These are phyloP conservation scores for Acanthurus leucopareius DNA, from an alignment of 2,797 vertebrate genomes.

Conservation along the genomic window DNA sequence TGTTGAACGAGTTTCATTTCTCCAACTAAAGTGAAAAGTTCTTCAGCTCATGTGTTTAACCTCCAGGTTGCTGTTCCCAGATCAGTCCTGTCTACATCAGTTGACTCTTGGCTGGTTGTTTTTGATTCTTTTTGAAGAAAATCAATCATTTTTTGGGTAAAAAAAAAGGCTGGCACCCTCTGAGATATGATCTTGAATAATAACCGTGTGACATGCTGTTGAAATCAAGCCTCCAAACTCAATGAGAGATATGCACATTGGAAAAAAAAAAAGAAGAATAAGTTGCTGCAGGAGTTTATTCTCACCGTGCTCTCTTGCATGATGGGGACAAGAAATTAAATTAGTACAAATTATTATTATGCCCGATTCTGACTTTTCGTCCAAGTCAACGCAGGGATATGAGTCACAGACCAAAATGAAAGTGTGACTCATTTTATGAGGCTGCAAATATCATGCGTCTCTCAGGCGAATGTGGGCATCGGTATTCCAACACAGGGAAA, in stretches of 20 bases:
- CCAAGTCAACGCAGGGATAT: constrained; percentile 25
- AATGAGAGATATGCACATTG: constrained; percentile 1
- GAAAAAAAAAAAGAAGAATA: neutral
- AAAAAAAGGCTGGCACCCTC: neutral
- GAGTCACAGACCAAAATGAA: constrained; percentile 58
- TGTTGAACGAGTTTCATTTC: no score
- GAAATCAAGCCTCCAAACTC: constrained; percentile 13
- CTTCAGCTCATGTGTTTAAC: no score
- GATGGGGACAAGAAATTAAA: constrained; percentile 7
- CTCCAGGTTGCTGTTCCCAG: no score
- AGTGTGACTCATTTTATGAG: constrained; percentile 67
- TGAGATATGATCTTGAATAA: neutral
- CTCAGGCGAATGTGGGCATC: constrained; percentile 23
- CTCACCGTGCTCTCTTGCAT: neutral
- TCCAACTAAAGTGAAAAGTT: no score
- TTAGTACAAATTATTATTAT: constrained; percentile 40
- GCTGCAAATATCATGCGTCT: constrained; percentile 43
- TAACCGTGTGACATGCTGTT: neutral
- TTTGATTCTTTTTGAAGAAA: no score
- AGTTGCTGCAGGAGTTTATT: constrained; percentile 6
- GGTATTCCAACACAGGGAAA: neutral
- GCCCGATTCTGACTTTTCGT: constrained; percentile 21
- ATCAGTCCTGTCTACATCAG: no score
- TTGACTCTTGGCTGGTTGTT: no score
- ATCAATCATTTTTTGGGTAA: no score